Evolutionary conservation across 2,113 vertebrate species (phyloP), one percentile per base, ranked within the genome.

Genomic region (Serinus canaria): DNA sequence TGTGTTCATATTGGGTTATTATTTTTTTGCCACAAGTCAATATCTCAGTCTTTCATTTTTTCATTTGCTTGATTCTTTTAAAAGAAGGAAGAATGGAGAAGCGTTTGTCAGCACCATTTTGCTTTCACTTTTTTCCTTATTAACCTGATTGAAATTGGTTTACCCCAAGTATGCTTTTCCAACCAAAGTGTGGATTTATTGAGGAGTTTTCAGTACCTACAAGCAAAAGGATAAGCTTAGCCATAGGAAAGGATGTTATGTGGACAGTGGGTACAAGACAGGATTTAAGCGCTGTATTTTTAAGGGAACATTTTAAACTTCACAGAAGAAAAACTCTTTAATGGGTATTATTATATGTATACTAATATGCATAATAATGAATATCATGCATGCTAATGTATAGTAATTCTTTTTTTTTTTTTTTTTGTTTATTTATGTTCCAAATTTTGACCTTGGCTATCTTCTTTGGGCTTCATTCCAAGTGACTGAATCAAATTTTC

Each of bases 391-490:
- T 44, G 37, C 5, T 46, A 53, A 69, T 28, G 3, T 39, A 39
- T 39, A 24, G 15, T 53, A 22, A 4, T 83, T 31, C 10, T 9
- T 37, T 24, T 10, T 74, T 39, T 10, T 68, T 83, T 66, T 78
- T 1, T 91, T 74, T 96, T 95, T 95, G 64, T 90, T 97, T 96
- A 64, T 53, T 76, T 82, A 84, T 12, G 7, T 96, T 94, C 63
- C 72, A 62, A 91, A 68, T 93, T 30, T 63, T 96, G 91, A 97
- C 68, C 80, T 93, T 68, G 84, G 8, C 44, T 89, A 74, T 90
- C 85, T 89, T 88, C 67, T 95, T 96, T 92, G 89, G 95, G 81
- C 80, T 92, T 7, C 27, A 72, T 96, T 98, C 94, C 96, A 96
- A 76, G 24, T 39, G 25, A 18, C 33, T 60, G 63, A 89, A 89